Evolutionary conservation across 1,140 invertebrate genomes (phyloP).

Genomic region (Meloidogyne chitwoodi): DNA sequence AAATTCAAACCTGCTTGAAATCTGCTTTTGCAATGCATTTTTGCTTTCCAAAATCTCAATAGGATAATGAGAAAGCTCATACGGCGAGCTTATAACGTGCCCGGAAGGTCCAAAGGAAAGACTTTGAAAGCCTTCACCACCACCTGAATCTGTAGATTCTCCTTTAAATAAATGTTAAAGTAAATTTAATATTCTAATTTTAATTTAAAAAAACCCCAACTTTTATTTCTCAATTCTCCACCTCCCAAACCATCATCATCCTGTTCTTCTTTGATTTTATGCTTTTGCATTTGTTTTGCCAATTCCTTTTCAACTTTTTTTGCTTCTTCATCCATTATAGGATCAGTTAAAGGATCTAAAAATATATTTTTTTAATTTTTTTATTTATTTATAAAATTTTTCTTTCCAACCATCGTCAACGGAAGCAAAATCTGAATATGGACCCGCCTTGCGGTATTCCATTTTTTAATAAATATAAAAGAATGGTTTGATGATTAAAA

Average conservation of each 20-base stretch:
- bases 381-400: background rate
- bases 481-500: background rate
- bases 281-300: background rate
- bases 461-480: background rate
- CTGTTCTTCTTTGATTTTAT: background rate
- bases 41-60: slow-evolving; percentile 56
- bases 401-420: background rate
- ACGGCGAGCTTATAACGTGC: slow-evolving; percentile 55
- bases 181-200: background rate
- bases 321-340: background rate
- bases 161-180: background rate
- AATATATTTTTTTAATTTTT: background rate
- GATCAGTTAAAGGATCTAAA: background rate
- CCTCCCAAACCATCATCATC: background rate
- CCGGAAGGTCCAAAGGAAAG: slow-evolving; percentile 37
- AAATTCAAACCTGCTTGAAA: slow-evolving; percentile 44
- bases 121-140: background rate
- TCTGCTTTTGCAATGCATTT: slow-evolving; percentile 53
- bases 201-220: background rate
- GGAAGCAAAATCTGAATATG: background rate
- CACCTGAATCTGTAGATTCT: slow-evolving; percentile 15
- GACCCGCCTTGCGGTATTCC: background rate
- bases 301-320: background rate
- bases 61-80: slow-evolving; percentile 56
- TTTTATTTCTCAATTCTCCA: background rate